Evolutionary conservation across 2,888 invertebrate genomes (phyloP), one percentile per base, ranked within the genome.

Genomic region (Oxyteleia sp.): DNA sequence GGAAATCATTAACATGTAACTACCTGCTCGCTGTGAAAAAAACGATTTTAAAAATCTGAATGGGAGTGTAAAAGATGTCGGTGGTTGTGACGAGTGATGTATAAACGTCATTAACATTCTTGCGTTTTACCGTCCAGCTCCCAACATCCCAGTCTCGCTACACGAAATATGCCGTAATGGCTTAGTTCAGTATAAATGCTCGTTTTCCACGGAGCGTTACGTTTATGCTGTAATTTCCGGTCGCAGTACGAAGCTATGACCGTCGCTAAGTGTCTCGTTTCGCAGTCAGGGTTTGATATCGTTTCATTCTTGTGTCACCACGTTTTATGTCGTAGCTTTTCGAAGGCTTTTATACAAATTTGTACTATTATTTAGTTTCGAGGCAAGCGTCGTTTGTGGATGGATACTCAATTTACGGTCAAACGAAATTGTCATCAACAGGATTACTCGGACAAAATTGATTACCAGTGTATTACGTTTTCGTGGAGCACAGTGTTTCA

Each of bases 151-250:
- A 43, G 45, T 79, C 74, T 57, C 43, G 63, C 64, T 57, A 49
- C 43, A 57, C 78, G 68, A 83, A 78, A 83, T 83, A 69, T 74
- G 69, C 66, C 61, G 68, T 75, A 75, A 83, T 79, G 61, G 59
- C 75, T 74, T 35, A 38, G 78, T 43, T 59, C 61, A 26, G 43
- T 69, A 68, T 75, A 75, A 75, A 64, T 45, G 75, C 86, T 87
- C 87, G 85, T 86, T 69, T 85, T 79, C 81, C 75, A 78, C 74
- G 84, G 82, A 88, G 82, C 82, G 83, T 86, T 85, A 85, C 86
- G 85, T 89, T 89, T 88, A 88, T 87, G 79, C 83, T 86, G 88
- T 87, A 89, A 90, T 89, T 89, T 88, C 86, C 81, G 83, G 69
- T 80, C 75, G 71, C 66, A 53, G 29, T 57, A 55, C 57, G 51